A percentile compares a stretch with the other conserved stretches of the same genome.
Evolutionary conservation across 2,888 invertebrate species (phyloP).

Genomic region (Nesidiocoris tenuis): DNA sequence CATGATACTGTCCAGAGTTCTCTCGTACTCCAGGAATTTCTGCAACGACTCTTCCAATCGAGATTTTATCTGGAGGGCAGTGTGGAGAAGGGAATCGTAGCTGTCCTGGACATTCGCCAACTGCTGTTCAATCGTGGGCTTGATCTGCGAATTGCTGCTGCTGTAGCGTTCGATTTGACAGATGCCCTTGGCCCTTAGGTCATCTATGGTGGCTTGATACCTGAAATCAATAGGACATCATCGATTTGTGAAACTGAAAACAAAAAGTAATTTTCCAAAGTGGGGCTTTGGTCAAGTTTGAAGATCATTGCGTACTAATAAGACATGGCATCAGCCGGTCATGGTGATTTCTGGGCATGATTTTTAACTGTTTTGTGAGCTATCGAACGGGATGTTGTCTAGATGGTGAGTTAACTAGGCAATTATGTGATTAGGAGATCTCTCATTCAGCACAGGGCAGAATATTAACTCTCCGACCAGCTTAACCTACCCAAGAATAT

Average conservation of each 20-base stretch:
- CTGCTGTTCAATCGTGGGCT: conserved; percentile 78
- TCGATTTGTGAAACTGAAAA: too few relatives aligned
- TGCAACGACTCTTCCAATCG: conserved; percentile 82
- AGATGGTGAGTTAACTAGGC: too few relatives aligned
- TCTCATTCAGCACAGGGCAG: too few relatives aligned
- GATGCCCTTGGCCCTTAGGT: conserved; percentile 78
- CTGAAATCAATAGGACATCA: conserved; percentile 54
- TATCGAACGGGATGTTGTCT: too few relatives aligned
- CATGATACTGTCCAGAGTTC: conserved; percentile 81
- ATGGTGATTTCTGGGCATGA: too few relatives aligned
- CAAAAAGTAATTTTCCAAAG: too few relatives aligned
- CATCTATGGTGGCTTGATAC: conserved; percentile 77
- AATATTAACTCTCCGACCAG: too few relatives aligned
- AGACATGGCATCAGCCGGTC: too few relatives aligned
- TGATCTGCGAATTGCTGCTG: conserved; percentile 68
- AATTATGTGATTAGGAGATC: too few relatives aligned
- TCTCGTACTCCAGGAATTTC: conserved; percentile 92
- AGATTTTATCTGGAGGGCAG: conserved; percentile 86
- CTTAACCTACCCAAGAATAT: conserved; percentile 56
- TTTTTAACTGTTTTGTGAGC: too few relatives aligned
- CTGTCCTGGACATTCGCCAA: conserved; percentile 89
- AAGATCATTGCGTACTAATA: too few relatives aligned
- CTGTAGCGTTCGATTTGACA: conserved; percentile 80
- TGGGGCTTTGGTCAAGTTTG: too few relatives aligned
- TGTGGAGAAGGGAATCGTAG: conserved; percentile 83